Evolutionary conservation across 2,888 invertebrate genomes (phyloP).

Genomic region (Diachrysia chrysitis): DNA sequence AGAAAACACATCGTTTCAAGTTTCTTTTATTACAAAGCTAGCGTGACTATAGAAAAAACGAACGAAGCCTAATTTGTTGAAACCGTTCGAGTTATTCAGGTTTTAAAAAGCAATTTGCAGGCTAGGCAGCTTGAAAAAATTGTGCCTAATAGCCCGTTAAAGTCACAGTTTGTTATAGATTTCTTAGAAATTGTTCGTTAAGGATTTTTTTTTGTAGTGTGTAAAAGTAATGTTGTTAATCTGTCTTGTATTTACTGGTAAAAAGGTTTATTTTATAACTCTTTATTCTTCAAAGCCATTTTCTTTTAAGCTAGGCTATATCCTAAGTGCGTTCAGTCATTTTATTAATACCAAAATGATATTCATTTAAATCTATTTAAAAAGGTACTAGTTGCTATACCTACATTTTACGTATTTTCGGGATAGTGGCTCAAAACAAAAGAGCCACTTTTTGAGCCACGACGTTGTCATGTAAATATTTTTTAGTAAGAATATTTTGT

Average conservation of each 20-base stretch:
- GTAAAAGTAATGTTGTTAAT: neutral
- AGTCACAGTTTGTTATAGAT: constrained; percentile 36
- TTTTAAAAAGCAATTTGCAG: constrained; percentile 51
- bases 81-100: constrained; percentile 49
- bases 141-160: constrained; percentile 28
- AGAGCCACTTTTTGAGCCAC: too few relatives aligned
- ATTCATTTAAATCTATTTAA: too few relatives aligned
- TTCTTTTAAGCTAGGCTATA: too few relatives aligned
- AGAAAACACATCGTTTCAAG: constrained; percentile 11
- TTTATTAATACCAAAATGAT: too few relatives aligned
- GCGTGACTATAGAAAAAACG: constrained; percentile 46
- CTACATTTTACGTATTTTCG: too few relatives aligned
- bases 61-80: constrained; percentile 48
- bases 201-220: constrained; percentile 13
- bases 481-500: too few relatives aligned
- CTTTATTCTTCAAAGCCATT: too few relatives aligned
- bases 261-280: too few relatives aligned
- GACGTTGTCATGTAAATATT: too few relatives aligned
- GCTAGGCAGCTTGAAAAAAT: constrained; percentile 27
- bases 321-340: too few relatives aligned
- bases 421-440: too few relatives aligned
- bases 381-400: too few relatives aligned
- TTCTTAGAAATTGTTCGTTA: constrained; percentile 32
- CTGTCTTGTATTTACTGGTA: neutral
- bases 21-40: constrained; percentile 14